A percentile compares a stretch with the other conserved stretches of the same genome.
phyloP scores from a whole-genome alignment of 2,888 invertebrate species.

The Cerceris rybyensis region DNA sequence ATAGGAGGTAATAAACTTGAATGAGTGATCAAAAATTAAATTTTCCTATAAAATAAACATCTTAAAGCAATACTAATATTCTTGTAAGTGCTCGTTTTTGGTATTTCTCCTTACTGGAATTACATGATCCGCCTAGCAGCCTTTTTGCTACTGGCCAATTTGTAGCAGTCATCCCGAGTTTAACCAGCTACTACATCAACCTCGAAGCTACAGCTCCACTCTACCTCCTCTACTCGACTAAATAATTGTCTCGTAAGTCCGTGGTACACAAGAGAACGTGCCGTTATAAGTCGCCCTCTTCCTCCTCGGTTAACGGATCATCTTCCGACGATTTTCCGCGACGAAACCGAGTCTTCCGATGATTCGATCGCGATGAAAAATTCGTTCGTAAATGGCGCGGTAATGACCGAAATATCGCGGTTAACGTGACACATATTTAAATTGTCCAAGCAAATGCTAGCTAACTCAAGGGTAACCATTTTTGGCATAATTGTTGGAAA shows the following conservation, averaged over 20 bases:
- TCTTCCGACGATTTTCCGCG: slow-evolving; percentile 5
- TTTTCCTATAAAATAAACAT: too few species aligned
- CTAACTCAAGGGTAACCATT: slow-evolving; percentile 38
- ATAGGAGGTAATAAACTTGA: too few species aligned
- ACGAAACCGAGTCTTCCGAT: neutral
- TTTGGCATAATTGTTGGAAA: slow-evolving; percentile 52
- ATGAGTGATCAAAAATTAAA: too few species aligned
- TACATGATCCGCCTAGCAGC: too few species aligned
- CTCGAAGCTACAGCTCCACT: slow-evolving; percentile 13
- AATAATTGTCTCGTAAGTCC: slow-evolving; percentile 47
- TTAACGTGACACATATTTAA: slow-evolving; percentile 33
- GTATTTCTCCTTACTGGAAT: too few species aligned
- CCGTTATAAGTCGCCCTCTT: slow-evolving; percentile 1
- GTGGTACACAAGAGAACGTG: slow-evolving; percentile 1
- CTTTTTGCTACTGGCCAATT: slow-evolving; percentile 22
- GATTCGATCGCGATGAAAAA: too few species aligned
- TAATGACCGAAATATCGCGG: slow-evolving; percentile 11
- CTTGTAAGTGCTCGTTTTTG: too few species aligned
- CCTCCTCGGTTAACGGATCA: slow-evolving; percentile 2
- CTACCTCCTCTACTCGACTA: slow-evolving; percentile 31
- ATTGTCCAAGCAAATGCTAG: slow-evolving; percentile 9
- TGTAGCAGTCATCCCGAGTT: slow-evolving; percentile 23
- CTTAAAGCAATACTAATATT: too few species aligned
- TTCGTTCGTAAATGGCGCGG: too few species aligned
- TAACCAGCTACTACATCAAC: slow-evolving; percentile 32